Base-by-base conservation (phyloP, 2,113 vertebrate species). In the Platichthys flesus region DNA sequence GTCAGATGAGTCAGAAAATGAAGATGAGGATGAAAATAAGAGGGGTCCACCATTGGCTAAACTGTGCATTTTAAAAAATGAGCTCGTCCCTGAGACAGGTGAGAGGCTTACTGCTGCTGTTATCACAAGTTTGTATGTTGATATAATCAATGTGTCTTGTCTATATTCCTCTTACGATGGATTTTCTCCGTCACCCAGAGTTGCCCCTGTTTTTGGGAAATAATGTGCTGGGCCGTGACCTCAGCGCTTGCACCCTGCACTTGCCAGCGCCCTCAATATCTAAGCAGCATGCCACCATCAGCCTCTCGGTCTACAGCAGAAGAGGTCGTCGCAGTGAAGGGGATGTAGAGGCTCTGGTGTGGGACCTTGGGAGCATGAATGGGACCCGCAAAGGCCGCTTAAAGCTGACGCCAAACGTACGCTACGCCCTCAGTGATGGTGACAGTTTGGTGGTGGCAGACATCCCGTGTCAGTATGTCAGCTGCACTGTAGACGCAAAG, bases 361-460 rank as follows among this genome's bases (percentile, higher is more conserved):
- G 92, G 84, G 97, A 97, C 78, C 90, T 89, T 56, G 94, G 93
- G 6, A 97, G 97, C 89, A 91, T 97, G 87, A 97, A 97, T 74
- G 95, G 95, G 37, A 97, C 96, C 21, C 92, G 95, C 21, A 95
- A 94, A 20, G 92, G 95, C 20, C 93, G 84, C 31, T 64, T 88
- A 16, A 92, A 94, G 81, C 88, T 97, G 71, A 92, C 86, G 2
- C 96, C 96, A 9, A 85, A 95, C 0, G 90, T 96, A 6, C 93
- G 92, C 18, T 96, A 97, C 51, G 92, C 93, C 28, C 92, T 97
- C 63, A 88, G 84, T 21, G 92, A 96, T 51, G 89, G 92, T 16
- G 96, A 97, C 49, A 67, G 89, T 45, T 81, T 97, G 83, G 81
- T 95, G 71, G 84, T 97, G 75, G 96, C 96, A 0, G 96, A 97